Evolutionary conservation across 2,888 invertebrate species (phyloP).

Genomic region (Polydrusus pterygomalis): DNA sequence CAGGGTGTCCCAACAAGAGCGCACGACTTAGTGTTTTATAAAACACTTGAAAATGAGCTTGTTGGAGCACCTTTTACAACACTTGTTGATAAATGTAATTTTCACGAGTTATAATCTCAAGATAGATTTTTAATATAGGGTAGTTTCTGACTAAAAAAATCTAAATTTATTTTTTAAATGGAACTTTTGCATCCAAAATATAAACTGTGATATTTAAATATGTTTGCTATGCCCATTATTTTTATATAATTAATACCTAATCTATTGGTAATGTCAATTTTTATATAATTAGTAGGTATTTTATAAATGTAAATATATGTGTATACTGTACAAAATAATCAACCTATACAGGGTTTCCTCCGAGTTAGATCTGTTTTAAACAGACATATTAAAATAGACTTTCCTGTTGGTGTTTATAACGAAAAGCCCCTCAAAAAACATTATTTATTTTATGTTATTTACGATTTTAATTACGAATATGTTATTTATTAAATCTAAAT

Average conservation of each 20-base stretch:
- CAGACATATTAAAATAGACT: neutral
- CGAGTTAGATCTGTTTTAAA: neutral
- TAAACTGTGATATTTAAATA: conserved; percentile 66
- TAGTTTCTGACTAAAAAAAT: conserved; percentile 30
- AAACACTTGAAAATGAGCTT: too few relatives aligned
- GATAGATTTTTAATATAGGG: conserved; percentile 22
- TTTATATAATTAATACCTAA: conserved; percentile 40
- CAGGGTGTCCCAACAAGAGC: too few relatives aligned
- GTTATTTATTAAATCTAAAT: too few relatives aligned
- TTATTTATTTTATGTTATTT: too few relatives aligned
- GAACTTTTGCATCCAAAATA: conserved; percentile 54
- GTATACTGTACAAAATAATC: conserved; percentile 45
- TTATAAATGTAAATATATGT: conserved; percentile 40
- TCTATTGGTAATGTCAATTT: conserved; percentile 36
- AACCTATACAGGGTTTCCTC: neutral
- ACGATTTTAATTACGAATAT: too few relatives aligned
- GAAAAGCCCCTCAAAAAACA: too few relatives aligned
- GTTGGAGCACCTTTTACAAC: neutral
- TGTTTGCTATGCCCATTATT: conserved; percentile 60
- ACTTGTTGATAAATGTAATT: neutral
- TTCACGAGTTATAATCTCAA: conserved; percentile 14
- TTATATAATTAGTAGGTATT: conserved; percentile 32
- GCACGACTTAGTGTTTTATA: too few relatives aligned
- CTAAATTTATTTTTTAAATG: conserved; percentile 33
- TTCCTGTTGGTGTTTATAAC: too few relatives aligned